Evolutionary conservation across 1,140 invertebrate genomes (phyloP).

Genomic region (Meloidogyne hapla): DNA sequence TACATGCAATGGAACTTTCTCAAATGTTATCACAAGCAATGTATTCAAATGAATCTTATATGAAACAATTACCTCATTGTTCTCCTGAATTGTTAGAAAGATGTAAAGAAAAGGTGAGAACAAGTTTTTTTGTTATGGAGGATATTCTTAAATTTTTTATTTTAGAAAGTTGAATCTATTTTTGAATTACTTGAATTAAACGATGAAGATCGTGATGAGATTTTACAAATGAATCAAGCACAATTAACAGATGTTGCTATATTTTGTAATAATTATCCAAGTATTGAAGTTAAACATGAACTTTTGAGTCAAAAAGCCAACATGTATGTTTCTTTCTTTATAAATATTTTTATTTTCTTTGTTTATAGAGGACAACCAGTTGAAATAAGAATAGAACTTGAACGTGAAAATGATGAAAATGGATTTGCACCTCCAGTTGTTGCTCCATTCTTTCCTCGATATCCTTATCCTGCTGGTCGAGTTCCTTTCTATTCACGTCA

Average conservation of each 20-base stretch:
- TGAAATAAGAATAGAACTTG: conserved; percentile 85
- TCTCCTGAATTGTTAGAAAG: conserved; percentile 82
- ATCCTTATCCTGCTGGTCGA: conserved; percentile 78
- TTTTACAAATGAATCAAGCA: conserved; percentile 78
- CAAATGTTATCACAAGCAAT: conserved; percentile 99
- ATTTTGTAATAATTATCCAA: conserved; percentile 98
- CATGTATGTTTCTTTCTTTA: conserved; percentile 73
- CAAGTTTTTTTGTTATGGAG: not conserved
- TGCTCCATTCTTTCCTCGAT: conserved; percentile 75
- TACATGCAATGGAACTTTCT: conserved; percentile 97
- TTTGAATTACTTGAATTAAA: conserved; percentile 98
- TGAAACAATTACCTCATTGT: conserved; percentile 96
- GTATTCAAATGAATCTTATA: conserved; percentile 97
- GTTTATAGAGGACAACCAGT: conserved; percentile 67
- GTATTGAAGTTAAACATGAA: conserved; percentile 93
- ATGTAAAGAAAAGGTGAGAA: conserved; percentile 79
- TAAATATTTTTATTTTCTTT: conserved; percentile 70
- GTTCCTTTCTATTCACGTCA: conserved; percentile 40
- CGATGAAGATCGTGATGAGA: conserved; percentile 81
- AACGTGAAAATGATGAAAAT: conserved; percentile 84
- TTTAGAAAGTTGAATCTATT: conserved; percentile 71
- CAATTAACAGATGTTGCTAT: conserved; percentile 95
- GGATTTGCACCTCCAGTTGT: conserved; percentile 96
- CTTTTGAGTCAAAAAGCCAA: conserved; percentile 76
- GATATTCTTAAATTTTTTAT: not conserved